These are phyloP conservation scores for Epinotia demarniana DNA, from an alignment of 2,888 invertebrate species.

Conservation along the genomic window DNA sequence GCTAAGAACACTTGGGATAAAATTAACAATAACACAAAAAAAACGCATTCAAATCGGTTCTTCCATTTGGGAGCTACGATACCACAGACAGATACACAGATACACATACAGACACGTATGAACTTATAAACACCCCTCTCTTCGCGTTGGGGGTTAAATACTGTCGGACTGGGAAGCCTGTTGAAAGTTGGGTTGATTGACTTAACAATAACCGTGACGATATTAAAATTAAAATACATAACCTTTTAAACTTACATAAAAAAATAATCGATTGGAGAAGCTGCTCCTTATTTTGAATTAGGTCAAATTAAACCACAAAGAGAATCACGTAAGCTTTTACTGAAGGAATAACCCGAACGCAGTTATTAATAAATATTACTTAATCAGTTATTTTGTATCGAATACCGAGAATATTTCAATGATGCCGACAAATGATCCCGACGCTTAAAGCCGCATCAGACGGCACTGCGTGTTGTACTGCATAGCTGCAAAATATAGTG, in stretches of 20 bases:
- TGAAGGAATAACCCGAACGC: background rate
- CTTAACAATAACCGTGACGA: background rate
- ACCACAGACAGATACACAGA: no score
- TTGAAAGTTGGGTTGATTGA: background rate
- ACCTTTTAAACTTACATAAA: background rate
- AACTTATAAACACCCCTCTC: no score
- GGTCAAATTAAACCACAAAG: background rate
- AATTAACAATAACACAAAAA: no score
- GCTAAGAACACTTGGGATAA: no score
- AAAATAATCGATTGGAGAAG: background rate
- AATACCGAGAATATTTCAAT: constrained; percentile 17
- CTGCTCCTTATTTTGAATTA: background rate
- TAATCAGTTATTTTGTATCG: constrained; percentile 8
- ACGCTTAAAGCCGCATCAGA: background rate
- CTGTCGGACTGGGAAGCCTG: no score
- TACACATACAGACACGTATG: no score
- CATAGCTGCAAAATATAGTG: no score
- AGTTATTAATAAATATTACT: background rate
- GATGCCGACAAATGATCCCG: background rate
- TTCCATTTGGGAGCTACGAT: no score
- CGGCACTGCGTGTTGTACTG: no score
- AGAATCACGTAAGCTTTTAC: background rate
- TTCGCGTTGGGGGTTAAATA: no score
- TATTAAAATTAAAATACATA: background rate
- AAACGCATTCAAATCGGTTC: no score